These are phyloP conservation scores for Oconnorella tubifera DNA, from an alignment of 2,888 invertebrate species.

Conservation along the genomic window DNA sequence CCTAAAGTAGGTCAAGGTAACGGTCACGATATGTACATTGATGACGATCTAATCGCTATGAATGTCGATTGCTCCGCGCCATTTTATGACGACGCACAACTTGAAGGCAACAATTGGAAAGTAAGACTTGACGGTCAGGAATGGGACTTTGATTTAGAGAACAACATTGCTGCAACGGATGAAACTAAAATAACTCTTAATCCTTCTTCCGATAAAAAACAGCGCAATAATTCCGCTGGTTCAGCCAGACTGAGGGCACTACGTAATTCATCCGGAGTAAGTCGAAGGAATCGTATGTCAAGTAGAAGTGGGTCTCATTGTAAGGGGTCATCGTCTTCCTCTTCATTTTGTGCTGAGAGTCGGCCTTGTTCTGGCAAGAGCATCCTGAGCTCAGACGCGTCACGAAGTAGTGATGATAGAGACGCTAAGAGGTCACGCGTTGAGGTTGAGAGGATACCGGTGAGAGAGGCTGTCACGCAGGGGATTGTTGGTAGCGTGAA, in stretches of 20 bases:
- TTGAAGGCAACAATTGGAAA: neutral
- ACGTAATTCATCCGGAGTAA: neutral
- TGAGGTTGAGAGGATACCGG: neutral
- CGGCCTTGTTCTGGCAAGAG: neutral
- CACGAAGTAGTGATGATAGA: neutral
- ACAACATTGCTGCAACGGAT: neutral
- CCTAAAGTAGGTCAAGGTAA: neutral
- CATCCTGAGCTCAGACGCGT: neutral
- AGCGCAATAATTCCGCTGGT: no score
- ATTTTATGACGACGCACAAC: neutral
- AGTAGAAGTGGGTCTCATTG: neutral
- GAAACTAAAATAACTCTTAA: no score
- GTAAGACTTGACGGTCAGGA: neutral
- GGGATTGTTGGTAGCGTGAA: neutral
- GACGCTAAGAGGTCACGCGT: neutral
- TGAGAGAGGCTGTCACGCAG: neutral
- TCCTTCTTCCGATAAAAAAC: no score
- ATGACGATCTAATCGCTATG: slow-evolving; percentile 27
- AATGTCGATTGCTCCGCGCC: neutral
- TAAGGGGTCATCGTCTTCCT: neutral
- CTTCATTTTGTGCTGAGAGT: no score
- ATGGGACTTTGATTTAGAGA: neutral
- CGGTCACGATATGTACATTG: slow-evolving; percentile 26
- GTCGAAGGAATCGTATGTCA: neutral
- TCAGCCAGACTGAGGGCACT: neutral